Evolutionary conservation across 2,888 invertebrate genomes (phyloP), one percentile per base, ranked within the genome.

Genomic region (Leptarthrus brevirostris): DNA sequence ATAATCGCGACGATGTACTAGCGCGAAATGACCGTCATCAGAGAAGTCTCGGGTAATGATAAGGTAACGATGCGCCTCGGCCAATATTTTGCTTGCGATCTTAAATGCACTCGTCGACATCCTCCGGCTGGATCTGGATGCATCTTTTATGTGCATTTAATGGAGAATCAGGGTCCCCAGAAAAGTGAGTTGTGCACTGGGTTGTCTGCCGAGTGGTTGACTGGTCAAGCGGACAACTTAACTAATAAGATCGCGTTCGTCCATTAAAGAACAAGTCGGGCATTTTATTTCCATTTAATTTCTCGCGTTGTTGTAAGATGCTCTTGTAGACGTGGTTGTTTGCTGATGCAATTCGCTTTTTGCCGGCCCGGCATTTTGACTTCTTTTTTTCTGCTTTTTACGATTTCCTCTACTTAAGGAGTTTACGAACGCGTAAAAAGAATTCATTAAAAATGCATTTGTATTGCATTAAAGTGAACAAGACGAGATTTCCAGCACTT

Each of bases 391-490:
- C 34, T n/a, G 34, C n/a, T 5, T 26, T n/a, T 26, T 26, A 20
- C 53, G 53, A 40, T 71, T 58, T 44, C 54, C 44, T 72, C 12
- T 44, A 44, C 26, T 56, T 44, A 72, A 72, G 30, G 47, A 72
- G 44, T 44, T 44, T 12, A n/a, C 16, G 24, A 56, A 56, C 36
- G 44, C 58, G 54, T 52, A 69, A 52, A 47, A 44, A 56, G 56
- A 72, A 72, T 72, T 72, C 72, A 72, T 72, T 72, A 72, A 72
- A 72, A 72, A 72, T 72, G 56, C 72, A 72, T 72, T 72, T 72
- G 56, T 72, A 47, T 54, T 56, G 72, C 47, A 58, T 72, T 72
- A 72, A 72, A 72, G 54, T 72, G 71, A 44, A 58, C 56, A 72
- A 44, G 56, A 72, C 72, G 56, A 72, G 72, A 72, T 72, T 72